Evolutionary conservation across 2,888 invertebrate species (phyloP), one percentile per base, ranked within the genome.

Genomic region (Mythimna vitellina): DNA sequence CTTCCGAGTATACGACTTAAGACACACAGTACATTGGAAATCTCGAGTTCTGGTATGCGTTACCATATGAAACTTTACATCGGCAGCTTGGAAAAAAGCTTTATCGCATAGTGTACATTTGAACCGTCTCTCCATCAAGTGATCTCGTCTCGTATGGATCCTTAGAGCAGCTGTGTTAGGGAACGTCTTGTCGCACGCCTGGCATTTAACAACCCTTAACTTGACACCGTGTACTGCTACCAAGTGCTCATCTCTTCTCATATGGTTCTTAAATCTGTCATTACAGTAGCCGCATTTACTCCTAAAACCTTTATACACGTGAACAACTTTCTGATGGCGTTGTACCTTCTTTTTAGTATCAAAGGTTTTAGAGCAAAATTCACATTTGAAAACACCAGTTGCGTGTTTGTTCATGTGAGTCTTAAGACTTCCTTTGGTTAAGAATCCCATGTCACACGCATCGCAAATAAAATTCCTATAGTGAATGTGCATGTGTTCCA

Each of bases 141-240:
- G 94, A 51, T 89, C 91, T 0, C 87, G 86, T 62, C 94, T 91
- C 22, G 92, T 93, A 60, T 97, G 96, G 0, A 92, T 88, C 1
- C 92, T 95, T 10, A 96, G 83, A 12, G 94, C 89, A 32, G 93
- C 89, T 54, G 95, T 93, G 73, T 94, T 94, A 9, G 92, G 91
- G 74, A 96, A 96, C 0, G 89, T 91, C 75, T 92, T 95, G 1
- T 92, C 92, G 65, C 90, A 90, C 0, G 88, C 87, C 0, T 78
- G 71, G 42, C 90, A 91, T 46, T 84, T 84, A 0, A 3, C 78
- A 60, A 20, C 71, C 3, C 66, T 10, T 58, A 58, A 0, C 7
- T 72, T 73, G 0, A 88, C 78, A 3, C 88, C 86, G 63, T 92
- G 89, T 2, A 83, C 83, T 70, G 80, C 67, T 0, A 60, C 61